Base-by-base conservation (phyloP, 2,888 invertebrate genomes). In the Synergus laeviventris region DNA sequence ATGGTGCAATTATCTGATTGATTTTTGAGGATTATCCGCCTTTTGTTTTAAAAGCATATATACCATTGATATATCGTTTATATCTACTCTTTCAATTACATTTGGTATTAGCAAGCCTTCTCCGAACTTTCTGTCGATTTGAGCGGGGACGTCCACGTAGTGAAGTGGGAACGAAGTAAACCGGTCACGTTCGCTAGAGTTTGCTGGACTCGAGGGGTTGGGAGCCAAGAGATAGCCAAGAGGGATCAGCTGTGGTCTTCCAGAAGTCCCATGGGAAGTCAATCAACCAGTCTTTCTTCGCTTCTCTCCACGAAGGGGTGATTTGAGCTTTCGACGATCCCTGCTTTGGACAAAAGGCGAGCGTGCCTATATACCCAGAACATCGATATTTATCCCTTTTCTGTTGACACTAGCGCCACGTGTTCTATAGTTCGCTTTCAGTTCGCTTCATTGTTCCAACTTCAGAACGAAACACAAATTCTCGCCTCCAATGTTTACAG, bases 241-340 rank as follows among this genome's bases (percentile, higher is more conserved):
- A 88, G 89, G 90, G 90, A 90, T 90, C 89, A 89, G 88, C 88
- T 88, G 89, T 88, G 87, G 87, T 88, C 87, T 87, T 89, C 86
- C 81, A 82, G 87, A 87, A 88, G 86, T 87, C 90, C 89, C 90
- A 85, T 83, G 91, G 90, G 91, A 89, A 90, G 90, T 90, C 90
- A 91, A 91, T 91, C 91, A 91, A 88, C 86, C 86, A 86, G 87
- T 85, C 86, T 90, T 89, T 89, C 89, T 89, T 88, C 84, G 86
- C 82, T 83, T 82, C 81, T 81, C 77, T 83, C 78, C 78, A 75
- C 77, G 84, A 83, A 84, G 86, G 83, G 86, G 84, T 85, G 86
- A 86, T 76, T 81, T 75, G 66, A 73, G 78, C 76, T 78, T 78
- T 75, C 45, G 64, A 76, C 66, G 21, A 36, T 49, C 66, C 12